Conservation (phyloP, 2,888 invertebrate genomes). For the Ennomos erosarius region DNA sequence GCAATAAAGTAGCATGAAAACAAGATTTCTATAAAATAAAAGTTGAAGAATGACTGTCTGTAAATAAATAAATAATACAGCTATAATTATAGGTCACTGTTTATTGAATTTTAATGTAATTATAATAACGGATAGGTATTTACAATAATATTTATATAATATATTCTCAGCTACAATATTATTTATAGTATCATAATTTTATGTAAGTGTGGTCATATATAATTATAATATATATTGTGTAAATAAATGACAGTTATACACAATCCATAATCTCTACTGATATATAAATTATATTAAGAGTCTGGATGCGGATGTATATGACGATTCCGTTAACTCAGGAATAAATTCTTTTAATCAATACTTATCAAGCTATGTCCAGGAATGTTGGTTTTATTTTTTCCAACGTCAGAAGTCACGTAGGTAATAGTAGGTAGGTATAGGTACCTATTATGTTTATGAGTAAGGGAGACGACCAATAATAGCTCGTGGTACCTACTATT, state of each 20-base stretch:
- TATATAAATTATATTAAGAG: conserved; percentile 29
- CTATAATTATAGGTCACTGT: conserved; percentile 59
- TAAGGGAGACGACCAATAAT: no score
- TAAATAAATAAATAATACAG: conserved; percentile 33
- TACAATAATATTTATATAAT: conserved; percentile 64
- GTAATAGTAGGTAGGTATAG: no score
- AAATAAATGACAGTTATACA: conserved; percentile 66
- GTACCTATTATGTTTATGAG: no score
- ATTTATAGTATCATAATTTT: conserved; percentile 38
- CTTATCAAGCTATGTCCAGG: no score
- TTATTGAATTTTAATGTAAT: conserved; percentile 77
- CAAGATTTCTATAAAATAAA: no score
- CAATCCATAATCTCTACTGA: conserved; percentile 63
- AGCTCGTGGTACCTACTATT: no score
- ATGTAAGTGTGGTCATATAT: no score
- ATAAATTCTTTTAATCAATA: no score
- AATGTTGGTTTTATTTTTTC: no score
- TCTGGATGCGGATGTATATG: conserved; percentile 24
- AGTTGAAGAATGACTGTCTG: background rate
- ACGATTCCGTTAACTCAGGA: background rate
- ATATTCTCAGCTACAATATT: conserved; percentile 65
- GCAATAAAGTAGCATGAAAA: no score
- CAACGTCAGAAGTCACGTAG: no score
- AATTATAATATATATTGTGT: conserved; percentile 51
- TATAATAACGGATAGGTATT: conserved; percentile 70